These are phyloP conservation scores for Nymphalis urticae DNA, from an alignment of 2,888 invertebrate species.

Conservation along the genomic window DNA sequence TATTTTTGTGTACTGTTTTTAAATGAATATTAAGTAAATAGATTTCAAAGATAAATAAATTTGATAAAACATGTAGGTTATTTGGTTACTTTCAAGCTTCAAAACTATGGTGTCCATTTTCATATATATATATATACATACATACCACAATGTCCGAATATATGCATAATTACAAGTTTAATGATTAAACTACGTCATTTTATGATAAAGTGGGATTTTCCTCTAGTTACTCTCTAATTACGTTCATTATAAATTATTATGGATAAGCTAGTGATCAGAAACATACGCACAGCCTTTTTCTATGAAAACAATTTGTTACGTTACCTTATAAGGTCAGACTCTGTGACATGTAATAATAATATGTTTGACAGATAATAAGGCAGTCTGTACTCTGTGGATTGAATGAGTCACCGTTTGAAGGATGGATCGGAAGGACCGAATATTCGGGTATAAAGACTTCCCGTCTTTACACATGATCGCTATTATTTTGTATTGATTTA, in stretches of 20 bases:
- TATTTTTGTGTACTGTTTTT: no score
- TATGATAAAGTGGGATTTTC: constrained; percentile 17
- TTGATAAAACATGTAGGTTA: no score
- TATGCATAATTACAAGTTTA: no score
- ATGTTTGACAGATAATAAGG: constrained; percentile 25
- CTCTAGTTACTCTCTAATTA: constrained; percentile 17
- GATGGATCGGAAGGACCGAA: constrained; percentile 15
- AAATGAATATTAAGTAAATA: no score
- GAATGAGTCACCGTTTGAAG: constrained; percentile 28
- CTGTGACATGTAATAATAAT: constrained; percentile 17
- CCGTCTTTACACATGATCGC: background rate
- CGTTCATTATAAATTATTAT: constrained; percentile 25
- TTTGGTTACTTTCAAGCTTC: no score
- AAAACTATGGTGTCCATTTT: no score
- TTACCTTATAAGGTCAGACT: constrained; percentile 6
- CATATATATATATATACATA: no score
- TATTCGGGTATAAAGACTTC: constrained; percentile 15
- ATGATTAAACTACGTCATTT: background rate
- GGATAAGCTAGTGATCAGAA: constrained; percentile 24
- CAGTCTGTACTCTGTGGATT: constrained; percentile 29
- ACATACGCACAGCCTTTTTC: constrained; percentile 29
- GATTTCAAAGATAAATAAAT: no score
- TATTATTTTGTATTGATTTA: background rate
- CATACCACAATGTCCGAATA: no score
- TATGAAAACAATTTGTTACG: constrained; percentile 30